A percentile compares a stretch with the other conserved stretches of the same genome.
Evolutionary conservation across 2,797 vertebrate species (phyloP).

Genomic region (Momotus momota): DNA sequence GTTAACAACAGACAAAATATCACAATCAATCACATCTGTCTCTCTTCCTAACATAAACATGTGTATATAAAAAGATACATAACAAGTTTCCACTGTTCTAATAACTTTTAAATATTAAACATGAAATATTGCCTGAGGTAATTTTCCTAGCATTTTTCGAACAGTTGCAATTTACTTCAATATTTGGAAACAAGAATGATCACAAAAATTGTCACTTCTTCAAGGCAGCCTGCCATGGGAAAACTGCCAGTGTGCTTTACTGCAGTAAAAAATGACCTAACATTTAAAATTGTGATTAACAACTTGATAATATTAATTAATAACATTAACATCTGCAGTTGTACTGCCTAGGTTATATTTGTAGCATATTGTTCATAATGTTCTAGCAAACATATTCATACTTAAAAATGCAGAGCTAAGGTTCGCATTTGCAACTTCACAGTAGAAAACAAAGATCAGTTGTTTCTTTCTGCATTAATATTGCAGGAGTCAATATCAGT

Average conservation of each 20-base stretch:
- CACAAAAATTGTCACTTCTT: background rate
- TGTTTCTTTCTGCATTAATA: background rate
- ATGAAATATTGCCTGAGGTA: conserved; percentile 1
- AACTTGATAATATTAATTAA: background rate
- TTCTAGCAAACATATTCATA: background rate
- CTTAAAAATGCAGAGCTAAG: background rate
- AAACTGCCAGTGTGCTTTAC: background rate
- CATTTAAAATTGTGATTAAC: background rate
- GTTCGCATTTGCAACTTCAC: background rate
- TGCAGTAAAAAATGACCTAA: background rate
- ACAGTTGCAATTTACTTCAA: background rate
- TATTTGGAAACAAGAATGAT: conserved; percentile 26
- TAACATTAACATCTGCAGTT: background rate
- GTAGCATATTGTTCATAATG: background rate
- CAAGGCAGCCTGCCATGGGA: background rate
- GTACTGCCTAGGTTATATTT: background rate
- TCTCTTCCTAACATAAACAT: background rate
- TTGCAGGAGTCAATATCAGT: background rate
- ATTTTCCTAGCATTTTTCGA: background rate
- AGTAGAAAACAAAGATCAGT: background rate
- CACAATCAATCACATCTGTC: background rate
- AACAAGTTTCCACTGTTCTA: background rate
- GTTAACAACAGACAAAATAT: background rate
- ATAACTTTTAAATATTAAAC: background rate
- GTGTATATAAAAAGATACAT: background rate